Percentiles rank a stretch among this genome's conserved stretches.
These are phyloP conservation scores for Holothuria scabra DNA, from an alignment of 53 echinoderm and acorn worm species.

Conservation along the genomic window DNA sequence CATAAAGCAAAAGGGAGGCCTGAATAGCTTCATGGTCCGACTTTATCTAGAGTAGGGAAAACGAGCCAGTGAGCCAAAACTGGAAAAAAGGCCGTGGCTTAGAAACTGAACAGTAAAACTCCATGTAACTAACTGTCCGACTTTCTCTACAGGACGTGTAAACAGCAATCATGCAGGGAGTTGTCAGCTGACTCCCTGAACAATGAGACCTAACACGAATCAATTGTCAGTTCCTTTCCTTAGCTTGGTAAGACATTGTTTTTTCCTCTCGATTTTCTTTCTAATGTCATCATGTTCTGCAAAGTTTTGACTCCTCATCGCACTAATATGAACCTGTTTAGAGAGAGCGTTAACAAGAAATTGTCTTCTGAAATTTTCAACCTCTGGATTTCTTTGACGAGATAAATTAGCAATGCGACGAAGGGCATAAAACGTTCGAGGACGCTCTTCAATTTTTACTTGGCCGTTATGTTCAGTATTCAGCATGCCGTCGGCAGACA, in stretches of 20 bases:
- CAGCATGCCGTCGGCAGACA: not conserved
- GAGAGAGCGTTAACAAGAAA: slow-evolving; percentile 82
- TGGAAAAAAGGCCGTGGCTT: too few relatives aligned
- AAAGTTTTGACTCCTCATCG: slow-evolving; percentile 72
- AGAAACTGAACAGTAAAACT: too few relatives aligned
- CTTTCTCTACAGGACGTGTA: too few relatives aligned
- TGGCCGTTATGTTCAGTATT: not conserved
- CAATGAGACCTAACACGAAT: too few relatives aligned
- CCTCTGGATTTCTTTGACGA: slow-evolving; percentile 46
- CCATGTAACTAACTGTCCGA: too few relatives aligned
- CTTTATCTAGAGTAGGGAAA: too few relatives aligned
- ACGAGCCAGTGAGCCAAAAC: too few relatives aligned
- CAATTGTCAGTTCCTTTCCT: not conserved
- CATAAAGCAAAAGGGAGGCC: too few relatives aligned
- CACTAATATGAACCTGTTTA: slow-evolving; percentile 78
- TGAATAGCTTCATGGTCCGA: too few relatives aligned
- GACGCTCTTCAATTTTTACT: not conserved
- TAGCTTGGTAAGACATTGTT: slow-evolving; percentile 75
- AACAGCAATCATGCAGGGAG: too few relatives aligned
- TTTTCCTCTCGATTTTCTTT: slow-evolving; percentile 85
- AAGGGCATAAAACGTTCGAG: slow-evolving; percentile 24
- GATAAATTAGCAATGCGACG: slow-evolving; percentile 19
- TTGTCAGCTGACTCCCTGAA: too few relatives aligned
- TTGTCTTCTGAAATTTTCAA: slow-evolving; percentile 74
- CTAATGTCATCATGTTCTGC: slow-evolving; percentile 87